phyloP scores from a whole-genome alignment of 2,113 vertebrate species.

The Thamnophis sirtalis region DNA sequence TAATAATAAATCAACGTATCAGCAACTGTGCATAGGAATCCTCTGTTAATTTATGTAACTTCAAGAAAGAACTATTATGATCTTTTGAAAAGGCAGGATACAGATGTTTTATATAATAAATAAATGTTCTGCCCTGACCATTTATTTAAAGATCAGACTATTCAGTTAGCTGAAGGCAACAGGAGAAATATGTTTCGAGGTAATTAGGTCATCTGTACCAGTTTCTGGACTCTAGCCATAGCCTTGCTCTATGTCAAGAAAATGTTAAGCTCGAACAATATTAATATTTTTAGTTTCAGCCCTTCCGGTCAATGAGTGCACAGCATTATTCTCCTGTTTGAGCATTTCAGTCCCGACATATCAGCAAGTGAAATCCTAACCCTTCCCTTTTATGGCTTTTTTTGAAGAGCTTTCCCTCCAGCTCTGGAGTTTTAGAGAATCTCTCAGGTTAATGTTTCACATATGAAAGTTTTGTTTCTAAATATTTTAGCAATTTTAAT shows the following conservation, averaged over 20 bases:
- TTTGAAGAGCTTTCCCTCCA: conserved; percentile 32
- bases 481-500: conserved; percentile 6
- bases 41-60: not conserved
- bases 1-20: not conserved
- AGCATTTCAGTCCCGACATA: conserved; percentile 18
- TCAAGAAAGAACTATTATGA: not conserved
- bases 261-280: not conserved
- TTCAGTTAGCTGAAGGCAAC: not conserved
- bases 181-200: not conserved
- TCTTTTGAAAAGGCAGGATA: not conserved
- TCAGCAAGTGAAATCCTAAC: conserved; percentile 48
- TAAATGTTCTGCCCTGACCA: not conserved
- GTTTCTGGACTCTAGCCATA: not conserved
- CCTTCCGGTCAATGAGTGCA: conserved; percentile 14
- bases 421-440: conserved; percentile 38
- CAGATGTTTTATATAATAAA: not conserved
- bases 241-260: not conserved
- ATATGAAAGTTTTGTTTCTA: conserved; percentile 43
- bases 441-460: conserved; percentile 42
- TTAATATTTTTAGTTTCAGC: conserved; percentile 16
- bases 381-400: conserved; percentile 63
- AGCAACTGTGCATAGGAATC: not conserved
- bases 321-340: conserved; percentile 37
- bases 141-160: not conserved
- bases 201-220: not conserved